Evolutionary conservation across 1,140 invertebrate species (phyloP).

Genomic region (Paraescarpia echinospica): DNA sequence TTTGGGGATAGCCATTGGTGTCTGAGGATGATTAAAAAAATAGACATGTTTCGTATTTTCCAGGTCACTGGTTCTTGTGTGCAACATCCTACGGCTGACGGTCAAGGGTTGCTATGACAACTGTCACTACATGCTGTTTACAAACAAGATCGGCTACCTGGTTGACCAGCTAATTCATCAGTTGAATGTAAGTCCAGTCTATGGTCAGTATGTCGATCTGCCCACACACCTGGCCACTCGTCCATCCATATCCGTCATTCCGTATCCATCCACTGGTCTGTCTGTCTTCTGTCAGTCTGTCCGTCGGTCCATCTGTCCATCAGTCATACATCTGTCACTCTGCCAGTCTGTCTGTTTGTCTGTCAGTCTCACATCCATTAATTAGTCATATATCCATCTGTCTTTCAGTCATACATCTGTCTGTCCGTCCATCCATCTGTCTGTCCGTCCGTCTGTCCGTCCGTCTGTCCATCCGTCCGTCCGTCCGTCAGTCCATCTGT

Average conservation of each 20-base stretch:
- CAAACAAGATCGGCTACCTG: constrained; percentile 70
- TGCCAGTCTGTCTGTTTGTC: too few relatives aligned
- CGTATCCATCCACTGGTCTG: neutral
- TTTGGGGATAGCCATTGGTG: neutral
- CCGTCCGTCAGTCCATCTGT: too few relatives aligned
- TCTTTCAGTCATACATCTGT: too few relatives aligned
- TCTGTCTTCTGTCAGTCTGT: neutral
- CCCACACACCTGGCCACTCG: neutral
- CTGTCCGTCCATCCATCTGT: too few relatives aligned
- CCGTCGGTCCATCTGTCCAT: neutral
- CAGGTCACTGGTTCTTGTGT: constrained; percentile 67
- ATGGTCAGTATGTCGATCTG: neutral
- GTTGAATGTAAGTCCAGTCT: constrained; percentile 65
- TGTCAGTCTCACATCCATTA: too few relatives aligned
- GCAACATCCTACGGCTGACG: constrained; percentile 65
- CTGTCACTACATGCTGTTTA: constrained; percentile 69
- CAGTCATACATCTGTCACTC: too few relatives aligned
- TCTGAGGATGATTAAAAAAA: too few relatives aligned
- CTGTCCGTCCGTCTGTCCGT: too few relatives aligned
- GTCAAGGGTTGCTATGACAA: constrained; percentile 64
- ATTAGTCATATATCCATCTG: too few relatives aligned
- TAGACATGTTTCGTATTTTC: neutral
- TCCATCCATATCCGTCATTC: neutral
- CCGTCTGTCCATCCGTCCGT: too few relatives aligned
- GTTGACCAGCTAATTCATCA: constrained; percentile 71